Evolutionary conservation across 1,140 invertebrate species (phyloP).

Genomic region (Drosophila pachea): DNA sequence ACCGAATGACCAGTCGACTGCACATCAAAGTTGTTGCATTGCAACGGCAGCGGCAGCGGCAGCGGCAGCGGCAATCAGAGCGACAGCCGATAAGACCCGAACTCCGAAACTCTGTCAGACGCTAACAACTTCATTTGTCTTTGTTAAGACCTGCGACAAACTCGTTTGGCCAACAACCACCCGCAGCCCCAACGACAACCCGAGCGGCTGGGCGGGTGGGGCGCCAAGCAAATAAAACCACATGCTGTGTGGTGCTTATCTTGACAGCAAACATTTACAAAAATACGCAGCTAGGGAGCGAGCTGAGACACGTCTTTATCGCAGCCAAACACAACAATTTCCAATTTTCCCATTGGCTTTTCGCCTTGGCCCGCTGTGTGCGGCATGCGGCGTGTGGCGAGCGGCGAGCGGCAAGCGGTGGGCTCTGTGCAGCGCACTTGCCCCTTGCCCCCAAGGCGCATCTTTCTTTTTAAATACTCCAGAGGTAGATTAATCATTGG

Average conservation of each 20-base stretch:
- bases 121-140: conserved; percentile 76
- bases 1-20: conserved; percentile 60
- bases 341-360: conserved; percentile 60
- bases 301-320: conserved; percentile 45
- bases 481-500: conserved; percentile 73
- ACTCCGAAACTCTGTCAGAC: conserved; percentile 26
- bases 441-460: conserved; percentile 20
- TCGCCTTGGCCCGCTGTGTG: neutral
- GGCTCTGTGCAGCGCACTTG: too few relatives aligned
- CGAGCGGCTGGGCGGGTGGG: neutral
- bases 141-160: conserved; percentile 58
- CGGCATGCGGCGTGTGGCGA: too few relatives aligned
- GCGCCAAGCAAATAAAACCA: conserved; percentile 49
- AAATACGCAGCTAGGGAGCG: conserved; percentile 50
- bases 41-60: conserved; percentile 44
- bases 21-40: conserved; percentile 63
- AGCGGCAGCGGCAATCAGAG: conserved; percentile 42
- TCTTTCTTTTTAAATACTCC: conserved; percentile 73
- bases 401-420: too few relatives aligned
- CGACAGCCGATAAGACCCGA: conserved; percentile 29
- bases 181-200: neutral
- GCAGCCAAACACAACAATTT: conserved; percentile 51
- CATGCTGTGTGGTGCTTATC: conserved; percentile 71
- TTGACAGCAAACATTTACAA: conserved; percentile 78
- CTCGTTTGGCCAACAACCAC: conserved; percentile 27